Base-by-base conservation (phyloP, 37 sponge, comb jelly and placozoan genomes). In the Halichondria panicea region DNA sequence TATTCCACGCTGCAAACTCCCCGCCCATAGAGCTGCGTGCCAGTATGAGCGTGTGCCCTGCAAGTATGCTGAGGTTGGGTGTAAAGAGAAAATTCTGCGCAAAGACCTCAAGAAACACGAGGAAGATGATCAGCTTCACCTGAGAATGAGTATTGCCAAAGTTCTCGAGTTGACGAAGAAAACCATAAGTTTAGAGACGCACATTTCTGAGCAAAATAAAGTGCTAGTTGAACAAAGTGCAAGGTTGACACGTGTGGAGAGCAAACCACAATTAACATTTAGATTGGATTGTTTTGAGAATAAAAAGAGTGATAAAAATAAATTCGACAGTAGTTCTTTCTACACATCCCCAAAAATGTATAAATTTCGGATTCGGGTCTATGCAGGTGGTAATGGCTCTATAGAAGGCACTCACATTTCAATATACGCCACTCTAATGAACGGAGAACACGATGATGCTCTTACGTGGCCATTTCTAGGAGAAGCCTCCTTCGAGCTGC, bases 361-460 rank as follows among this genome's bases (percentile, higher is more conserved):
- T 40, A 80, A 80, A 71, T 71, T 80, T 71, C 70, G 80, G 15
- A 57, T 80, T 6, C 2, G 25, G 0, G 80, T 80, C 40, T 27
- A 61, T 70, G 80, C 80, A 24, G 46, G 61, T 80, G 80, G 80
- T 15, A 13, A 46, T 61, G 80, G 71, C n/a, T 44, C 70, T 39
- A 71, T 60, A 19, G 39, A 70, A 69, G 80, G 25, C 12, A 59
- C 80, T 6, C 80, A 80, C 41, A 46, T 80, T 0, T 80, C 80
- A 27, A 61, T 80, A 32, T 80, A 32, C 48, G 48, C 62, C 13
- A 57, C 32, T 25, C 71, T 80, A 21, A 80, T 80, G 80, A 70
- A 70, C 25, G 80, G 80, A 59, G 61, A 70, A 32, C 42, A 80
- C 60, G 80, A 80, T 18, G 80, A 80, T 39, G 36, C 54, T 36